Conservation (phyloP, 2,888 invertebrate genomes). For the Aphodius sticticus region DNA sequence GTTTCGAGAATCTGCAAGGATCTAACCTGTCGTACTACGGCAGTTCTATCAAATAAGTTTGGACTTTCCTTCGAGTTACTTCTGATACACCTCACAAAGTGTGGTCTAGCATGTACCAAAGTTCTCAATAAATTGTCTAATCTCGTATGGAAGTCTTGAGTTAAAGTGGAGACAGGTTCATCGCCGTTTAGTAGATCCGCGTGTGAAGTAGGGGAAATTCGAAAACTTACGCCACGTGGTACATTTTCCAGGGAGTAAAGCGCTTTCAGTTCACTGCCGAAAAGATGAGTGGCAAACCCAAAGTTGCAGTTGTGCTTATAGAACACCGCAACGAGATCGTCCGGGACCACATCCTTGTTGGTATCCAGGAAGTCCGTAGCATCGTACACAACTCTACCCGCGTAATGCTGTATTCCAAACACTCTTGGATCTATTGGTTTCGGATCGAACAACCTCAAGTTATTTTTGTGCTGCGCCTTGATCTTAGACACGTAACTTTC, state of each 20-base stretch:
- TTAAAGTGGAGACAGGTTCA: conserved; percentile 87
- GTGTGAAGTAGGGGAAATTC: conserved; percentile 90
- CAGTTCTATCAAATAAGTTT: conserved; percentile 83
- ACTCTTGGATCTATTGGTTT: conserved; percentile 80
- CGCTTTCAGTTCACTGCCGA: conserved; percentile 89
- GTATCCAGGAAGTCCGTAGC: conserved; percentile 89
- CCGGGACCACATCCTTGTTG: conserved; percentile 91
- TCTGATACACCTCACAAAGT: conserved; percentile 92
- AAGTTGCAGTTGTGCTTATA: conserved; percentile 93
- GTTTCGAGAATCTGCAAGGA: conserved; percentile 90
- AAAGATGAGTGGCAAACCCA: conserved; percentile 96
- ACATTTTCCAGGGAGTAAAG: conserved; percentile 77
- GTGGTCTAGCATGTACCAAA: conserved; percentile 90
- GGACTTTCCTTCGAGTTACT: conserved; percentile 84
- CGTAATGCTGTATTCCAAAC: conserved; percentile 92
- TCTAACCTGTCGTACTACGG: conserved; percentile 87
- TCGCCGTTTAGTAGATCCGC: conserved; percentile 83
- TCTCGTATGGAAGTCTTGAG: conserved; percentile 94
- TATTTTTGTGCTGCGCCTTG: conserved; percentile 82
- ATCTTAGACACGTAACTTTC: conserved; percentile 84
- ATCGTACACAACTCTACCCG: conserved; percentile 86
- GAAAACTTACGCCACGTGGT: conserved; percentile 81
- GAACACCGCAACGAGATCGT: conserved; percentile 91
- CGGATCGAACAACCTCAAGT: conserved; percentile 81
- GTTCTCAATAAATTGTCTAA: conserved; percentile 91